phyloP scores from a whole-genome alignment of 2,113 vertebrate species.

The Gobiocypris rarus region DNA sequence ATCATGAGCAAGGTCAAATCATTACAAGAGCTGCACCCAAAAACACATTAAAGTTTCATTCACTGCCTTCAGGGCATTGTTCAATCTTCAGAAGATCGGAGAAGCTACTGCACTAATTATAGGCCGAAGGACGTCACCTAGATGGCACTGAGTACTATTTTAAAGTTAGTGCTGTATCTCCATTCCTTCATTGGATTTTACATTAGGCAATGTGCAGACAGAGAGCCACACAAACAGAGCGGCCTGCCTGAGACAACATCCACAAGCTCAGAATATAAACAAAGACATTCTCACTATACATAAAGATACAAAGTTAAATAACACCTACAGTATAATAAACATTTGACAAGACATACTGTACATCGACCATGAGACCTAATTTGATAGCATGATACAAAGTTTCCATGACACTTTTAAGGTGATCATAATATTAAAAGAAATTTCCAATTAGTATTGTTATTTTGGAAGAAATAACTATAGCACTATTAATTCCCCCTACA shows the following conservation, averaged over 20 bases:
- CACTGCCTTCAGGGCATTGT: background rate
- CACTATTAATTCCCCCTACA: background rate
- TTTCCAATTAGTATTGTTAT: background rate
- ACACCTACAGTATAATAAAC: background rate
- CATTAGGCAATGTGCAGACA: background rate
- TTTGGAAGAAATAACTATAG: background rate
- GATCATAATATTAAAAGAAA: background rate
- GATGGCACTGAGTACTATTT: conserved; percentile 12
- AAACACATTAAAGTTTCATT: conserved; percentile 14
- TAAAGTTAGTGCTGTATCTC: background rate
- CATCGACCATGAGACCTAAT: background rate
- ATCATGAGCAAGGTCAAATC: conserved; percentile 15
- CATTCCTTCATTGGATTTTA: background rate
- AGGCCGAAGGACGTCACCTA: background rate
- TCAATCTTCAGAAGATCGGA: conserved; percentile 7
- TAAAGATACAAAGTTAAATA: conserved; percentile 4
- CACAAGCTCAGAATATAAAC: background rate
- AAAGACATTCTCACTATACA: background rate
- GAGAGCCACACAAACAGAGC: background rate
- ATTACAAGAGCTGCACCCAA: conserved; percentile 17
- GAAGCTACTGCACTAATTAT: conserved; percentile 17
- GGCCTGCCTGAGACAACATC: background rate
- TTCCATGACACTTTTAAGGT: background rate
- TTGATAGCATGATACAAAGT: too few relatives aligned
- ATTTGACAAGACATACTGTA: too few relatives aligned